Percentiles rank a stretch among this genome's conserved stretches.
phyloP scores from a whole-genome alignment of 2,113 vertebrate species.

The Campylorhamphus procurvoides region DNA sequence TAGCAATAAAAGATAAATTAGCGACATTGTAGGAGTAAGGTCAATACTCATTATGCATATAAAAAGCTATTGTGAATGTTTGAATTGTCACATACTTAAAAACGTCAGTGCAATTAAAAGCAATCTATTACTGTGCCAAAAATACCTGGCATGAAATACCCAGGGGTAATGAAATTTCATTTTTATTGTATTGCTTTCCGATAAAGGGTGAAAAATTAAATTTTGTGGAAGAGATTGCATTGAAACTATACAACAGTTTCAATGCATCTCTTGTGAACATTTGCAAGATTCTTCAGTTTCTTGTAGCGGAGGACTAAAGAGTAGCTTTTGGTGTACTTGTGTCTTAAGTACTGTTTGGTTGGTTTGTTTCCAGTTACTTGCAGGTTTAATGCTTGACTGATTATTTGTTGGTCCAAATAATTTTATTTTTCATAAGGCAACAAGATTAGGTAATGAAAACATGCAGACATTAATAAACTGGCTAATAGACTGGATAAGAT shows the following conservation, averaged over 20 bases:
- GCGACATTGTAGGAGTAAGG: neutral
- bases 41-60: neutral
- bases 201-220: neutral
- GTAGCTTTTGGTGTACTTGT: neutral
- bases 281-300: neutral
- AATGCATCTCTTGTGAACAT: neutral
- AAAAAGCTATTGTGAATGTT: conserved; percentile 15
- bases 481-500: neutral
- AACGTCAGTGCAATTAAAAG: conserved; percentile 9
- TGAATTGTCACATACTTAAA: neutral
- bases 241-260: neutral
- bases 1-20: neutral
- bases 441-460: conserved; percentile 8
- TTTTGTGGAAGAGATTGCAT: neutral
- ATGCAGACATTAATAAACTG: neutral
- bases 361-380: neutral
- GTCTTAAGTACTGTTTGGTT: neutral
- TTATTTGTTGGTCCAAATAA: neutral
- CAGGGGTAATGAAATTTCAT: neutral
- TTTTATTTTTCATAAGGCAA: neutral
- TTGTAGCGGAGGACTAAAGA: neutral
- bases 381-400: neutral
- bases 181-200: conserved; percentile 13
- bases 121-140: neutral
- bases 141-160: neutral